phyloP scores from a whole-genome alignment of 2,797 vertebrate genomes.

The Ctenochaetus hawaiiensis region DNA sequence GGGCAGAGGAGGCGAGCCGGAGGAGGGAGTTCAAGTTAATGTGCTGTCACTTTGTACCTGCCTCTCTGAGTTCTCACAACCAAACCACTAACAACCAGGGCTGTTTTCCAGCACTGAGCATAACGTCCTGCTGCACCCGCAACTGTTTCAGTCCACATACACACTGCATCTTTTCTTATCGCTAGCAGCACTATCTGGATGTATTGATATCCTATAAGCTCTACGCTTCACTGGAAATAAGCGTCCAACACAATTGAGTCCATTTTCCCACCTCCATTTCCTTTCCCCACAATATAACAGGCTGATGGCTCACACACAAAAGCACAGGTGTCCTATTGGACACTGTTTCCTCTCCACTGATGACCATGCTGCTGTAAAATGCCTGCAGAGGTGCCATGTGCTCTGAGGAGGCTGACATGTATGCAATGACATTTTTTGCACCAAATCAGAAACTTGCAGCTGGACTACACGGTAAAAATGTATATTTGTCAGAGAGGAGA shows the following conservation, averaged over 20 bases:
- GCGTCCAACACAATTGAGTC: not conserved
- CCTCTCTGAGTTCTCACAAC: slow-evolving; percentile 20
- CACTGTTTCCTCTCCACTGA: not conserved
- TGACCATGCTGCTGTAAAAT: not conserved
- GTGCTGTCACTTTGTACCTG: slow-evolving; percentile 51
- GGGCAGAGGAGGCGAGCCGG: not conserved
- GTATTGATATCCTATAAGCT: slow-evolving; percentile 37
- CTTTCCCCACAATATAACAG: not conserved
- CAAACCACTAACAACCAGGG: slow-evolving; percentile 24
- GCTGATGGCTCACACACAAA: not conserved
- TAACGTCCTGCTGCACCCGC: slow-evolving; percentile 2
- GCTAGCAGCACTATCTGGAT: slow-evolving; percentile 5
- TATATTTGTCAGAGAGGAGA: not conserved
- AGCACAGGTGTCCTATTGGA: not conserved
- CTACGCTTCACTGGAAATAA: slow-evolving; percentile 14
- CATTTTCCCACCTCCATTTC: not conserved
- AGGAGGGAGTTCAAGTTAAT: slow-evolving; percentile 40
- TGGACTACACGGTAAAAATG: not conserved
- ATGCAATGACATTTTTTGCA: not conserved
- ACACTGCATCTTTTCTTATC: slow-evolving; percentile 7
- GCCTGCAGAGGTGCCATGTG: not conserved
- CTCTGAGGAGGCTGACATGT: not conserved
- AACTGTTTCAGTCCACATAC: slow-evolving; percentile 3
- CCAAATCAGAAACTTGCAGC: not conserved
- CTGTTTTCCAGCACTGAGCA: not conserved